Evolutionary conservation across 2,113 vertebrate genomes (phyloP).

Genomic region (Psittacara wagleri): DNA sequence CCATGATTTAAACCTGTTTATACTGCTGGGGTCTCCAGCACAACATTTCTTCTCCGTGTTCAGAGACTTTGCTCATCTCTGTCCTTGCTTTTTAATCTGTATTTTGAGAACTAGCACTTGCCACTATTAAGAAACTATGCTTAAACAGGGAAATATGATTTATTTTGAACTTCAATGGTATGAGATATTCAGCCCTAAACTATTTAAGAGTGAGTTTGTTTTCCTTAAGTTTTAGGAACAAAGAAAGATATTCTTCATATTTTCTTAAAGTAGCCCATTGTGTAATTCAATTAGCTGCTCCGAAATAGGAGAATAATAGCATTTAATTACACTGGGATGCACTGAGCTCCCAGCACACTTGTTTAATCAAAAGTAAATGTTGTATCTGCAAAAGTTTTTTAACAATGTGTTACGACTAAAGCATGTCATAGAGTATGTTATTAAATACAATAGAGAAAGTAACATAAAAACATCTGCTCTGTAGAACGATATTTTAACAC

Average conservation of each 20-base stretch:
- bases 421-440: background rate
- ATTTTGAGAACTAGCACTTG: background rate
- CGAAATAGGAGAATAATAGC: background rate
- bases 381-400: conserved; percentile 7
- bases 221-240: background rate
- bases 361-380: conserved; percentile 42
- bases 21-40: background rate
- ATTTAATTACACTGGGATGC: background rate
- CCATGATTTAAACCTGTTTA: background rate
- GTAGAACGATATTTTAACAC: background rate
- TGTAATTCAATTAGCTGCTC: background rate
- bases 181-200: background rate
- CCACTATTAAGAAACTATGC: background rate
- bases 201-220: background rate
- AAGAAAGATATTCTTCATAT: background rate
- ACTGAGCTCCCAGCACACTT: background rate
- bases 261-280: background rate
- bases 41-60: background rate
- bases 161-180: background rate
- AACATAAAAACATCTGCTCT: conserved; percentile 17
- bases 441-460: background rate
- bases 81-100: background rate
- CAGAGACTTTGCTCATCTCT: background rate
- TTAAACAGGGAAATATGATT: background rate
- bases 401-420: background rate